Evolutionary conservation across 2,888 invertebrate genomes (phyloP).

Genomic region (Stenodera caucasica): DNA sequence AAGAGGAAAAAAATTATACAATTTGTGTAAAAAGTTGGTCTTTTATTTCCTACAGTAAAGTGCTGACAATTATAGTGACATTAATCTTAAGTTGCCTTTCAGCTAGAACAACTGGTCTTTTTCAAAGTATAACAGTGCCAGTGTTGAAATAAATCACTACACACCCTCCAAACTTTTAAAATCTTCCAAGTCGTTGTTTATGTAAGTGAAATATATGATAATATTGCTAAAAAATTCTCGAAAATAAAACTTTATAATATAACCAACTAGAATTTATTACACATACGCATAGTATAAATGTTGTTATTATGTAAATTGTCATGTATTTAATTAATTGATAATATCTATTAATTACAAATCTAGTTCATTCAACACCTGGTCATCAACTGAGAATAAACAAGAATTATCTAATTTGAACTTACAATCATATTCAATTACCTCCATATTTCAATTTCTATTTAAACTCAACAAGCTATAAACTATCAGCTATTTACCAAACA

Average conservation of each 20-base stretch:
- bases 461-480: neutral
- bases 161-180: neutral
- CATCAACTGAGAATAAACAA: neutral
- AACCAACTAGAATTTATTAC: no score
- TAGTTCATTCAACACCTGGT: neutral
- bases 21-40: neutral
- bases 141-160: conserved; percentile 26
- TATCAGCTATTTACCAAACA: no score
- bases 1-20: neutral
- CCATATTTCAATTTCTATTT: neutral
- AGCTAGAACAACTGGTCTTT: conserved; percentile 29
- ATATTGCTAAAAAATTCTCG: neutral
- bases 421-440: neutral
- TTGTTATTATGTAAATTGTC: neutral
- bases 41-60: conserved; percentile 14
- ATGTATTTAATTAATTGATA: neutral
- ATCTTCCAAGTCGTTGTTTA: neutral
- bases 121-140: conserved; percentile 20
- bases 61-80: conserved; percentile 32
- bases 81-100: conserved; percentile 32
- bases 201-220: neutral
- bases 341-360: neutral
- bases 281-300: no score
- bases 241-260: neutral
- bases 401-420: neutral